Evolutionary conservation across 2,113 vertebrate species (phyloP), one percentile per base, ranked within the genome.

Genomic region (Lucifuga dentata): DNA sequence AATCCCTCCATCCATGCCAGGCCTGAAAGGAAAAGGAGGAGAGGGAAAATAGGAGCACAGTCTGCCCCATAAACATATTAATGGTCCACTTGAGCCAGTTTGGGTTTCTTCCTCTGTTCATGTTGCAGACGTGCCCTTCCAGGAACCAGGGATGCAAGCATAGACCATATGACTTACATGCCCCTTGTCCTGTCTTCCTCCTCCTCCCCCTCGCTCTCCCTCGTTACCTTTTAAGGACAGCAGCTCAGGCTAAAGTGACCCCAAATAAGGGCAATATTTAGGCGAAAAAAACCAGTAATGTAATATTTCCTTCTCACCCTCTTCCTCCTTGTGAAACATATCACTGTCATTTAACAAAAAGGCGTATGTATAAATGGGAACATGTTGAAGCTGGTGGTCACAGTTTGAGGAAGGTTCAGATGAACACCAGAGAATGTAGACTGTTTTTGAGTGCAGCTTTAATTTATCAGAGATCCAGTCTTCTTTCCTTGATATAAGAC

Each of bases 221-320:
- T 83, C 29, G 3, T 86, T 82, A 53, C 91, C 90, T 89, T 93
- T 86, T 91, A 93, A 86, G 90, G 90, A 80, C 52, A 52, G 32
- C 39, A 45, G 69, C 77, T 70, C 63, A 53, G 43, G 52, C 75
- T 33, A 16, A 52, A 52, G 40, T 52, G 65, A 76, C 79, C 78
- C 89, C 86, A 88, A 90, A 91, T 88, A 92, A 86, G 90, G 89
- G 45, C 76, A 90, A 16, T 53, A 51, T 86, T 81, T 52, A 72
- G 58, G 68, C 57, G 32, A 73, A 81, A 84, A 75, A 74, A 59
- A 43, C 3, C 7, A 72, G 73, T 74, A 32, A 74, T 85, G 59
- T 82, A 81, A 87, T 89, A 87, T 90, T 90, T 89, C 78, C 61
- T 49, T 78, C 57, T 73, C 48, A 2, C 33, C 40, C 24, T 58